These are phyloP conservation scores for Achroia grisella DNA, from an alignment of 1,140 invertebrate species.

Conservation along the genomic window DNA sequence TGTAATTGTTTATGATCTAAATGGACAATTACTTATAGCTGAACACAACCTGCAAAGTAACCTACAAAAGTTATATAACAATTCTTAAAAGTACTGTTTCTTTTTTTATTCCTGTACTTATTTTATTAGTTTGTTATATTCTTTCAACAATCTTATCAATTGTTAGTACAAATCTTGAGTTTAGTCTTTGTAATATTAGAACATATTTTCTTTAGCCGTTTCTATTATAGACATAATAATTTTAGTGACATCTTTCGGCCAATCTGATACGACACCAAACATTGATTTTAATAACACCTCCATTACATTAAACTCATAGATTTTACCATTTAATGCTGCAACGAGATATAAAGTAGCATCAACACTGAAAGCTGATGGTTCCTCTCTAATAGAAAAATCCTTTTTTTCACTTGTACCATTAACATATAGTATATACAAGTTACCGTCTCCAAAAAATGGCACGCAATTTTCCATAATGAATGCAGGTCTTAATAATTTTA, in stretches of 20 bases:
- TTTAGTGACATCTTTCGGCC: slow-evolving; percentile 37
- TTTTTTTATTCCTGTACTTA: too few relatives aligned
- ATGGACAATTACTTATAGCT: too few relatives aligned
- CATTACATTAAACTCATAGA: slow-evolving; percentile 57
- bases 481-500: slow-evolving; percentile 40
- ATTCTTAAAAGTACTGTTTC: too few relatives aligned
- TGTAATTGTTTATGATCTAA: too few relatives aligned
- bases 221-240: slow-evolving; percentile 46
- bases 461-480: slow-evolving; percentile 49
- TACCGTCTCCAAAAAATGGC: slow-evolving; percentile 43
- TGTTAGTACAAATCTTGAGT: too few relatives aligned
- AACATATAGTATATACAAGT: slow-evolving; percentile 37
- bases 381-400: slow-evolving; percentile 36
- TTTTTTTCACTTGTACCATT: slow-evolving; percentile 48
- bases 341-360: slow-evolving; percentile 50
- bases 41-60: too few relatives aligned
- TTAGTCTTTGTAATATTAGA: too few relatives aligned
- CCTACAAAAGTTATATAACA: too few relatives aligned
- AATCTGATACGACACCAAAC: slow-evolving; percentile 32
- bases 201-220: slow-evolving; percentile 19
- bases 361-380: slow-evolving; percentile 40
- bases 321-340: slow-evolving; percentile 43
- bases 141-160: too few relatives aligned
- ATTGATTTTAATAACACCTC: slow-evolving; percentile 43
- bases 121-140: too few relatives aligned